Evolutionary conservation across 2,797 vertebrate genomes (phyloP).

Genomic region (Perdix hodgsoniae): DNA sequence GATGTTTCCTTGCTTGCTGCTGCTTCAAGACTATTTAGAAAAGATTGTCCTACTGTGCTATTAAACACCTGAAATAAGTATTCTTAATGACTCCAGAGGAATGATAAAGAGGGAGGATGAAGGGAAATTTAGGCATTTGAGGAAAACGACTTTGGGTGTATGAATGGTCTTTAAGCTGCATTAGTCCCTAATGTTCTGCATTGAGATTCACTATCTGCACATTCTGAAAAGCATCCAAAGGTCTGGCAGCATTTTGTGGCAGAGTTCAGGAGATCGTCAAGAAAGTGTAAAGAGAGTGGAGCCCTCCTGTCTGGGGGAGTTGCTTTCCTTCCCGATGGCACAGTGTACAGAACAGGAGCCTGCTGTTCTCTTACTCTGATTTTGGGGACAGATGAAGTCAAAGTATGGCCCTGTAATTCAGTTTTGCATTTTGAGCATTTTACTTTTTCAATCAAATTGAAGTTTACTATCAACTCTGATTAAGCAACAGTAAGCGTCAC

Average conservation of each 20-base stretch:
- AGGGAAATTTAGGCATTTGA: background rate
- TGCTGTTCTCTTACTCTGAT: background rate
- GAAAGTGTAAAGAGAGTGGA: too few species aligned
- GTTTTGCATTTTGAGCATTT: background rate
- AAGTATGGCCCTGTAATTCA: fast-evolving
- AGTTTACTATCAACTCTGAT: background rate
- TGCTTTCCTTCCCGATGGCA: background rate
- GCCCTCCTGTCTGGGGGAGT: background rate
- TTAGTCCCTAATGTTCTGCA: background rate
- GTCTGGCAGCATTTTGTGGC: fast-evolving
- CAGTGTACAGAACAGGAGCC: background rate
- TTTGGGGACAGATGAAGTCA: background rate
- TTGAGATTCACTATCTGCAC: background rate
- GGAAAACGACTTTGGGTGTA: background rate
- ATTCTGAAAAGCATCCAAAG: background rate
- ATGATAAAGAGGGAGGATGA: background rate
- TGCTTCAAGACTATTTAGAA: background rate
- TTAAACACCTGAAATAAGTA: background rate
- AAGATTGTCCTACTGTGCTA: fast-evolving
- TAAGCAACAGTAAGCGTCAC: background rate
- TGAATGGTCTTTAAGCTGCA: background rate
- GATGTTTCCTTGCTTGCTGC: background rate
- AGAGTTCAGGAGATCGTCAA: background rate
- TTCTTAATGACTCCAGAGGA: background rate
- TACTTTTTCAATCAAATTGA: background rate